Conservation (phyloP, 1,140 invertebrate species). For the Drosophila suzukii region DNA sequence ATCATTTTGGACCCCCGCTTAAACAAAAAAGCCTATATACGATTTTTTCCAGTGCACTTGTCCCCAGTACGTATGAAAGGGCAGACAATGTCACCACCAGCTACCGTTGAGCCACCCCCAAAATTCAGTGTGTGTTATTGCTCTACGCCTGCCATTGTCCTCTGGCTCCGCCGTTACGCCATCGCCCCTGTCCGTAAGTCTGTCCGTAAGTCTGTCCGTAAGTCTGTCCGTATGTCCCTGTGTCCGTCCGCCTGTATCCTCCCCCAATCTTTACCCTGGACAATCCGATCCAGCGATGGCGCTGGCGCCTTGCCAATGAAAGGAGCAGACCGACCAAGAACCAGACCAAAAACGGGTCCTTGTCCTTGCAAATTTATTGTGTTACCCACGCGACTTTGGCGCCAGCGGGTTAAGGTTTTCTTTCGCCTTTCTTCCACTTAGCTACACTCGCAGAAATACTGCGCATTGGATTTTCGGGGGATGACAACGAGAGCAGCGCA, state of each 20-base stretch:
- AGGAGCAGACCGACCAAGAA: constrained; percentile 7
- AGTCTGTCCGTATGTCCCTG: background rate
- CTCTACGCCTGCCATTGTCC: constrained; percentile 73
- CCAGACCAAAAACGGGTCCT: constrained; percentile 39
- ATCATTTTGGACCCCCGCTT: too few relatives aligned
- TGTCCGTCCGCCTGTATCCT: constrained; percentile 17
- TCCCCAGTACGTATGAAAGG: constrained; percentile 2
- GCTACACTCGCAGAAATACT: constrained; percentile 39
- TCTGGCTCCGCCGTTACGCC: constrained; percentile 12
- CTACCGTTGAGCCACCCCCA: constrained; percentile 74
- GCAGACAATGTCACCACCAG: constrained; percentile 79
- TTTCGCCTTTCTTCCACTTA: constrained; percentile 42
- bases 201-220: background rate
- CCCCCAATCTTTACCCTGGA: constrained; percentile 24
- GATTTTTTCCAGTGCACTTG: constrained; percentile 15
- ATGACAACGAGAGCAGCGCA: too few relatives aligned
- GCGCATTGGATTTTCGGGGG: background rate
- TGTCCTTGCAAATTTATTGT: constrained; percentile 78
- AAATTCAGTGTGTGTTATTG: constrained; percentile 63
- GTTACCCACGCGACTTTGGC: constrained; percentile 75
- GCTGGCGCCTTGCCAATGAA: constrained; percentile 65
- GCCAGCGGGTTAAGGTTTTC: constrained; percentile 74
- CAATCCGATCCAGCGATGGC: constrained; percentile 11
- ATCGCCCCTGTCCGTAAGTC: background rate
- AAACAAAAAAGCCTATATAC: background rate